Evolutionary conservation across 1,140 invertebrate genomes (phyloP), one percentile per base, ranked within the genome.

Genomic region (Drosophila tristis): DNA sequence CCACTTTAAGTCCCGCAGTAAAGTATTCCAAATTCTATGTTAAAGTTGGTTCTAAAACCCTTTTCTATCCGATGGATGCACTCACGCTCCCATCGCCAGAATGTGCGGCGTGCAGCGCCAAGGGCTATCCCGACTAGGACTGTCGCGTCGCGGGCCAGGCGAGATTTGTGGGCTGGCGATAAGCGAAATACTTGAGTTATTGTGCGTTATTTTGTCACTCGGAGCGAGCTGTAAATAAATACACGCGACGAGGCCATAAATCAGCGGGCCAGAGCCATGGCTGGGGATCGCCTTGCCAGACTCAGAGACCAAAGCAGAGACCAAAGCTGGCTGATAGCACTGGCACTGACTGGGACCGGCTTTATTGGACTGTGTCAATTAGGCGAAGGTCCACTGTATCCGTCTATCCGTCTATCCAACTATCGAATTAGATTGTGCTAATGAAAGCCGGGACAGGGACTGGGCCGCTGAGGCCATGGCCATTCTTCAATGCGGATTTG

Each of bases 201-300:
- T 80, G 77, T 85, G 77, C 74, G 76, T 86, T 77, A 86, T 73
- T 78, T 71, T 80, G 80, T 84, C 80, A 84, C 78, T 80, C 68
- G 58, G 60, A 61, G 72, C 66, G 48, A 53, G 75, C 56, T 80
- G 78, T 74, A 81, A 68, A 80, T 80, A 81, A 81, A 80, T 80
- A 80, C 72, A 50, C 74, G 65, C 65, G 64, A 56, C 61, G 55
- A 49, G 78, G 74, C 81, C 78, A 80, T 86, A 86, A 86, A 86
- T 86, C 82, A 86, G 77, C 68, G 57, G 35, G 51, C 57, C 45
- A 43, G 53, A 35, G 44, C 66, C 55, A 71, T 47, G 13, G 39
- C 16, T 20, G 75, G 43, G 55, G 31, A 31, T 31, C 8, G 31
- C 31, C 31, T 9, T 31, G 2, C 26, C 26, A 65, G 39, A 61